These are phyloP conservation scores for Porites cylindrica DNA, from an alignment of 92 coral and sea anemone genomes.

Conservation along the genomic window DNA sequence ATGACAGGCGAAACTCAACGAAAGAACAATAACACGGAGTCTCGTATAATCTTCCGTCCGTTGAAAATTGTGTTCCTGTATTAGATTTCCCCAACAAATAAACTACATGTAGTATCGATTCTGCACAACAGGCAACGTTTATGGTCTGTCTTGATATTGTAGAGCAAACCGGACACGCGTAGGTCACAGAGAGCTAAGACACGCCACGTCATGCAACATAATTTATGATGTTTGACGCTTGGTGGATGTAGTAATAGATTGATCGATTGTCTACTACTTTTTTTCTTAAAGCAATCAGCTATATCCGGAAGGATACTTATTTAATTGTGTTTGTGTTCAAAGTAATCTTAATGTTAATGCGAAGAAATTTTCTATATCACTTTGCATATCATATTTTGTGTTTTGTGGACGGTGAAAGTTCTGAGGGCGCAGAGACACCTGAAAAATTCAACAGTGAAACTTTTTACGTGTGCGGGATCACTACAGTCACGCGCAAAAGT, in stretches of 20 bases:
- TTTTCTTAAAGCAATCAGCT: background rate
- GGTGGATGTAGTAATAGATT: background rate
- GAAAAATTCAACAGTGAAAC: background rate
- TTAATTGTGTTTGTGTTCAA: background rate
- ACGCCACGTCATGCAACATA: conserved; percentile 7
- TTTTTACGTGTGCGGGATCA: background rate
- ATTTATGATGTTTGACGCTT: background rate
- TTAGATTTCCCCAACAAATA: background rate
- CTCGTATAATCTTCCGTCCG: conserved; percentile 9
- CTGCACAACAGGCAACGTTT: background rate
- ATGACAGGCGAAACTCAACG: background rate
- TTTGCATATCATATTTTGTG: background rate
- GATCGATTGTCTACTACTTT: no score
- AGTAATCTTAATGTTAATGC: no score
- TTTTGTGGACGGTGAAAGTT: background rate
- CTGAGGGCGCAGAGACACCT: background rate
- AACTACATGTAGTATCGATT: background rate
- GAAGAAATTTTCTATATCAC: background rate
- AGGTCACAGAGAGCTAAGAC: background rate
- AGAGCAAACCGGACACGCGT: background rate
- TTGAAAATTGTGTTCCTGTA: background rate
- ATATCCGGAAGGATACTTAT: background rate
- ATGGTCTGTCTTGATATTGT: background rate
- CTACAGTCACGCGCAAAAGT: conserved; percentile 14
- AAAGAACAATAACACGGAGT: background rate